These are phyloP conservation scores for Camptogramma bilineatum DNA, from an alignment of 2,888 invertebrate genomes.

Conservation along the genomic window DNA sequence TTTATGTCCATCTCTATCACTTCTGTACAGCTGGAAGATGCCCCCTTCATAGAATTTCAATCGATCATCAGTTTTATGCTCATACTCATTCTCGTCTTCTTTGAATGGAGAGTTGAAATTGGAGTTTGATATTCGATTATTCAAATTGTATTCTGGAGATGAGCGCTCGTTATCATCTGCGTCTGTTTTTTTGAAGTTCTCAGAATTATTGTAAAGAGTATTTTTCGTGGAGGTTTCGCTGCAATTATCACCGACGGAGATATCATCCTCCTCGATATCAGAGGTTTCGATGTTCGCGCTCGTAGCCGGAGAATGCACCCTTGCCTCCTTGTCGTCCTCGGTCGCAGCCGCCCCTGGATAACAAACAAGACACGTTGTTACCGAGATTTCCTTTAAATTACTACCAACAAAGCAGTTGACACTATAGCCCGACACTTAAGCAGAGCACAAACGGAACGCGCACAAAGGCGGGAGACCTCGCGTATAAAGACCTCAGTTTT, in stretches of 20 bases:
- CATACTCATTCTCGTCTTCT: conserved; percentile 73
- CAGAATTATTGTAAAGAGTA: conserved; percentile 44
- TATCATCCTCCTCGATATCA: conserved; percentile 70
- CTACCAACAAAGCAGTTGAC: conserved; percentile 60
- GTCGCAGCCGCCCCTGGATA: conserved; percentile 56
- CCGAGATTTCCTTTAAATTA: conserved; percentile 48
- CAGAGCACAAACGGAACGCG: conserved; percentile 62
- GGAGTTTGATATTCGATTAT: conserved; percentile 62
- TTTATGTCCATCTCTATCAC: conserved; percentile 62
- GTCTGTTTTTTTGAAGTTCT: conserved; percentile 58
- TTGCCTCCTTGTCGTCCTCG: conserved; percentile 59
- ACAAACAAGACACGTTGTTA: conserved; percentile 45
- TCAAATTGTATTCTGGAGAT: conserved; percentile 66
- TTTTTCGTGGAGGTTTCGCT: conserved; percentile 70
- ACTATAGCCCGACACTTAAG: conserved; percentile 73
- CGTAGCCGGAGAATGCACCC: conserved; percentile 55
- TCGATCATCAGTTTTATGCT: conserved; percentile 63
- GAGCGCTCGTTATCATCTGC: conserved; percentile 59
- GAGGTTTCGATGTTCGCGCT: conserved; percentile 67
- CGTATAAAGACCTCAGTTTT: conserved; percentile 80
- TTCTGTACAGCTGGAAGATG: conserved; percentile 74
- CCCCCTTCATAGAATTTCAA: conserved; percentile 73
- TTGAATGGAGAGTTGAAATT: conserved; percentile 73
- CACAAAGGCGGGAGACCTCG: conserved; percentile 70
- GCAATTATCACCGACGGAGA: conserved; percentile 78